Base-by-base conservation (phyloP, 2,113 vertebrate species). In the Cyanistes caeruleus region DNA sequence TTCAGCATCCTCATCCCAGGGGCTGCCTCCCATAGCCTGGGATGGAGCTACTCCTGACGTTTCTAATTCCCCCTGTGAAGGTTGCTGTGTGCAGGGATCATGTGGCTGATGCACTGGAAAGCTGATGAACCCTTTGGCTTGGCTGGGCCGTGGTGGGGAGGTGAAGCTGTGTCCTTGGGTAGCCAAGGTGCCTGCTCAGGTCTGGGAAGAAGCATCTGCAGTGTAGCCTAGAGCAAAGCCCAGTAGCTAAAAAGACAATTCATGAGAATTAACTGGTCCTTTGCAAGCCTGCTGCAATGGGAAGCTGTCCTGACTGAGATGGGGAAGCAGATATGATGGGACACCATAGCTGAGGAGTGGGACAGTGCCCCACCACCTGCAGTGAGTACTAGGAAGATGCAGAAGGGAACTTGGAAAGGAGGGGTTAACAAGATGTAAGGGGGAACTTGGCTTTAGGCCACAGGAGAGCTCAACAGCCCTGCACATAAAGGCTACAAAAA, bases 141-240 rank as follows among this genome's bases (percentile, higher is more conserved):
- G 3, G 51, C 17, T 80, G 56, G 31, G 17, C 24, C 6, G 1
- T 0, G 11, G 73, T 2, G 0, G 10, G 22, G 51, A 60, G 39
- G 31, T 55, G 52, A 65, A 55, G 28, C 35, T 51, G 39, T 27
- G 51, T 49, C 16, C 49, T 52, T 43, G 44, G 5, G 8, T 43
- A 20, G 30, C 51, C 5, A 12, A 39, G 46, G 56, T 35, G 24
- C 55, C 51, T n/a, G 31, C 49, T 75, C 48, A 35, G 28, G 13
- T 77, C 24, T 4, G 5, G 43, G 59, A 24, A 59, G 64, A 77
- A 65, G 58, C 8, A 17, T 12, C 24, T 19, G 2, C 35, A 27
- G 35, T 39, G 20, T 69, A 35, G 41, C 11, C 0, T 1, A 48
- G 19, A 70, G 51, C 7, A 0, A 25, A 75, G 19, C 39, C 39